Conservation (phyloP, 2,113 vertebrate genomes). For the Morone chrysops region DNA sequence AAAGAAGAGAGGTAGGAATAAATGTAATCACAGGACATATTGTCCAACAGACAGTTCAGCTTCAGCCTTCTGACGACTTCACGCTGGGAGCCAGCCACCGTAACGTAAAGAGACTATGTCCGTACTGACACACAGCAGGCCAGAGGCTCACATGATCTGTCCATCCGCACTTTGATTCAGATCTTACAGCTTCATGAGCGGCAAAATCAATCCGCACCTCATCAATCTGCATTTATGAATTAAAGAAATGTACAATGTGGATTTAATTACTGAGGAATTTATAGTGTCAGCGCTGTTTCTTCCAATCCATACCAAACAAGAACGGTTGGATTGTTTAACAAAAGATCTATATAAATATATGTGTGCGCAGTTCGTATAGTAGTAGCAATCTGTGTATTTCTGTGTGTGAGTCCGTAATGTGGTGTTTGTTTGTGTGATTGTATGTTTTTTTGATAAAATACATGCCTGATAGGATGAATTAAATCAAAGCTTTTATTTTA, state of each 20-base stretch:
- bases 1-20: not conserved
- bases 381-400: not conserved
- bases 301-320: not conserved
- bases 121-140: not conserved
- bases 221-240: conserved; percentile 22
- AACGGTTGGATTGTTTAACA: not conserved
- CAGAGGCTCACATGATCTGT: not conserved
- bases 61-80: not conserved
- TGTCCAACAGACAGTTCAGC: not conserved
- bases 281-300: not conserved
- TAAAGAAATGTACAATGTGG: not conserved
- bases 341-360: not conserved
- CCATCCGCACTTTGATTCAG: not conserved
- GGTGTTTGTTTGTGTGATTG: not conserved
- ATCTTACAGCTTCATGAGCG: not conserved
- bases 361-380: not conserved
- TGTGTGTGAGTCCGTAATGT: not conserved
- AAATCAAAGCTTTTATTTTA: not conserved
- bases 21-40: not conserved
- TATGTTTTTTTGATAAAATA: not conserved
- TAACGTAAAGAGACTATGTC: conserved; percentile 1
- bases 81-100: not conserved
- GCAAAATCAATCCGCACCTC: conserved; percentile 19
- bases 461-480: not conserved
- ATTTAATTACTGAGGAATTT: conserved; percentile 7